Evolutionary conservation across 2,113 vertebrate species (phyloP).

Genomic region (Procavia capensis): DNA sequence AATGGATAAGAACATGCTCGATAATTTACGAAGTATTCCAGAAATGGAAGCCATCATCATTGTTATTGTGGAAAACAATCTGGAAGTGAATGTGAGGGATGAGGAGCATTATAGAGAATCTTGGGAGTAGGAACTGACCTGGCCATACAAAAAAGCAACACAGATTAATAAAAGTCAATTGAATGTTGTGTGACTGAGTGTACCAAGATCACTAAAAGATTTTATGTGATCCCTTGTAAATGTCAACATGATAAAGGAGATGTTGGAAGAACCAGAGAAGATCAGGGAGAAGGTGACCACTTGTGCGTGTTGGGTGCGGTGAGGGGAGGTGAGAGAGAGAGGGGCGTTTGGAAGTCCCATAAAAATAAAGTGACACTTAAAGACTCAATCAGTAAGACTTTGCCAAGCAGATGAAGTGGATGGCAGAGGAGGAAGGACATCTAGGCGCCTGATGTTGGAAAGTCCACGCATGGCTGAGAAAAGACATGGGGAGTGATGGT

Average conservation of each 20-base stretch:
- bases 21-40: neutral
- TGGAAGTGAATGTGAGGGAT: neutral
- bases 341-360: neutral
- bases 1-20: neutral
- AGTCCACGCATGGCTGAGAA: accelerated
- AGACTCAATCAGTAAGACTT: neutral
- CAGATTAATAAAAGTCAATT: neutral
- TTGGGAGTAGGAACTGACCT: neutral
- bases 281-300: neutral
- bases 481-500: accelerated
- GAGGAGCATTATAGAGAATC: neutral
- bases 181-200: neutral
- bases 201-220: neutral
- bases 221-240: neutral
- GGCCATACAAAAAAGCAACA: neutral
- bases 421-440: neutral
- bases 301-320: neutral
- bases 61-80: neutral
- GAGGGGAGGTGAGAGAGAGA: neutral
- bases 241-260: neutral
- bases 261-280: neutral
- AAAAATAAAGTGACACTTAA: neutral
- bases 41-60: neutral
- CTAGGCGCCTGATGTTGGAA: accelerated
- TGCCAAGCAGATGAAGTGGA: neutral